phyloP scores from a whole-genome alignment of 2,888 invertebrate species.

The Pantelozetes paolii region DNA sequence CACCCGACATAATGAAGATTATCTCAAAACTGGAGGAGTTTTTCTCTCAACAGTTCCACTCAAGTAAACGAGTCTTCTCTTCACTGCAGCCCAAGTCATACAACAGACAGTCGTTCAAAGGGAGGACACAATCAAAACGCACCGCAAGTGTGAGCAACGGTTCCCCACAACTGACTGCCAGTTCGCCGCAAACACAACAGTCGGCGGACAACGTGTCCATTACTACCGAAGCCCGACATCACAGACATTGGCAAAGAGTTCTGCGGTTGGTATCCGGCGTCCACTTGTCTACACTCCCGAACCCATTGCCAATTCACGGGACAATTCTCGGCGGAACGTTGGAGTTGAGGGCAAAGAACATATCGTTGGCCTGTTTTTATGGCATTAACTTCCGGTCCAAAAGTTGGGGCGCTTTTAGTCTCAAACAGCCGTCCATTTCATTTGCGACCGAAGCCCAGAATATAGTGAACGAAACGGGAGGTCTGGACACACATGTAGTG shows the following conservation, averaged over 20 bases:
- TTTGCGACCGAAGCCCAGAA: constrained; percentile 92
- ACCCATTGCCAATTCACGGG: constrained; percentile 59
- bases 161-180: constrained; percentile 26
- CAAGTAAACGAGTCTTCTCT: constrained; percentile 84
- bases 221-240: constrained; percentile 60
- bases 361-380: constrained; percentile 93
- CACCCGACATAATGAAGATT: constrained; percentile 94
- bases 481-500: constrained; percentile 62
- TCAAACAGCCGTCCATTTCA: constrained; percentile 85
- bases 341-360: constrained; percentile 65
- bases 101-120: constrained; percentile 39
- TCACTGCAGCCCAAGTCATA: constrained; percentile 56
- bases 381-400: constrained; percentile 94
- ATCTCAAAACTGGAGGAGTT: constrained; percentile 93
- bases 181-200: constrained; percentile 4
- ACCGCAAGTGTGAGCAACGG: constrained; percentile 32
- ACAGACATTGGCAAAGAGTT: constrained; percentile 91
- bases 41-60: constrained; percentile 95
- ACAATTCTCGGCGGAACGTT: constrained; percentile 81
- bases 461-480: constrained; percentile 49
- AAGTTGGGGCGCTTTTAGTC: constrained; percentile 90
- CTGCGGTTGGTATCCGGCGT: constrained; percentile 74
- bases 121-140: background rate
- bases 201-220: constrained; percentile 13
- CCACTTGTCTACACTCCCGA: constrained; percentile 60